Evolutionary conservation across 2,113 vertebrate genomes (phyloP).

Genomic region (Fregata magnificens): DNA sequence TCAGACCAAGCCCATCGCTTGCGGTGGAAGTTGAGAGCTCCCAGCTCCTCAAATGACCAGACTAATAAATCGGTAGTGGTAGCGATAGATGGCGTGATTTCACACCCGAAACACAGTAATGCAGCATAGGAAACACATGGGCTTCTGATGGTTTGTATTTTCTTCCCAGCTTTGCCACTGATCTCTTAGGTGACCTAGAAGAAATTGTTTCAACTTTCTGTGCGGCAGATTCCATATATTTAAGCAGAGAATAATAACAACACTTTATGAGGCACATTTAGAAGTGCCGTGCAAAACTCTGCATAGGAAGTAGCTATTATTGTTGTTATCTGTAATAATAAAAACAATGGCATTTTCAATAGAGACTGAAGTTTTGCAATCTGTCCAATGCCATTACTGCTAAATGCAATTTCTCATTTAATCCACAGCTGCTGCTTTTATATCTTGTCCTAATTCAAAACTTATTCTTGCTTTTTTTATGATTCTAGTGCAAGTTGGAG

Average conservation of each 20-base stretch:
- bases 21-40: neutral
- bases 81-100: neutral
- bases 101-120: neutral
- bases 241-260: neutral
- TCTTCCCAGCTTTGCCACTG: neutral
- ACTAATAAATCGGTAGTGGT: neutral
- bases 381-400: neutral
- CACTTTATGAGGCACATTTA: neutral
- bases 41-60: neutral
- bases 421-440: neutral
- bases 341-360: neutral
- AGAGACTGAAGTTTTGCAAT: neutral
- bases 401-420: neutral
- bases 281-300: neutral
- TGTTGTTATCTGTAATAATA: neutral
- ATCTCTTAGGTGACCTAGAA: neutral
- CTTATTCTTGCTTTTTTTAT: neutral
- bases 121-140: neutral
- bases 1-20: neutral
- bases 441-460: neutral
- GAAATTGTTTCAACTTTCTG: neutral
- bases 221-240: neutral
- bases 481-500: constrained; percentile 91
- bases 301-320: neutral
- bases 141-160: neutral